Base-by-base conservation (phyloP, 1,140 invertebrate genomes). In the Neoseiulus cucumeris region DNA sequence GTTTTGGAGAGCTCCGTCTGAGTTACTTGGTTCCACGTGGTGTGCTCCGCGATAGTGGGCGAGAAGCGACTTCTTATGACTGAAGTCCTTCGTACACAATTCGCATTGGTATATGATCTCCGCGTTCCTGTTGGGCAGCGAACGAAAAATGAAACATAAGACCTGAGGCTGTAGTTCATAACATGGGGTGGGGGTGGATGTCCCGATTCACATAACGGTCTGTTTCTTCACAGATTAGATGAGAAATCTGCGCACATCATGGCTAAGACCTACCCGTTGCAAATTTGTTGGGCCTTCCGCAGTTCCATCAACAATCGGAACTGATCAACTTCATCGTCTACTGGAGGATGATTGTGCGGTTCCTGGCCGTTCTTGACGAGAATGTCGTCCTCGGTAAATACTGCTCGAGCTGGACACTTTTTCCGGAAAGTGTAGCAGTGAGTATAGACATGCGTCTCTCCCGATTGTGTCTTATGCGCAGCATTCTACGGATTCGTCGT, bases 281-380 rank as follows among this genome's bases (percentile, higher is more conserved):
- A 59, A 29, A 59, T 59, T 9, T 59, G 51, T 33, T 25, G 51
- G 5, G 51, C 51, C 22, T 59, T 59, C 22, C 51, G 51, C 14
- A 59, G 22, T 25, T 59, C 51, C 51, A 59, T 59, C 14, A 59
- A 20, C 22, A 59, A 9, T 6, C 51, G 51, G 9, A 59, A 59
- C 51, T 59, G 51, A 59, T 59, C 51, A 2, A 59, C 51, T 25
- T 59, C 51, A 59, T 59, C 51, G 25, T 59, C 51, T 2, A 59
- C 51, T 33, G 51, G 51, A 6, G 14, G 14, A 20, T 59, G 51
- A 25, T 59, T 59, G 22, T 59, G 51, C 4, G 51, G 51, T 25
- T 59, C 51, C 14, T 59, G 25, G 17, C 51, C 51, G 22, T 59
- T 59, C 33, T 59, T 59, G 25, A 59, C n/a, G 33, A 59, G 25